Conservation (phyloP, 2,888 invertebrate genomes). For the Penaeus monodon region DNA sequence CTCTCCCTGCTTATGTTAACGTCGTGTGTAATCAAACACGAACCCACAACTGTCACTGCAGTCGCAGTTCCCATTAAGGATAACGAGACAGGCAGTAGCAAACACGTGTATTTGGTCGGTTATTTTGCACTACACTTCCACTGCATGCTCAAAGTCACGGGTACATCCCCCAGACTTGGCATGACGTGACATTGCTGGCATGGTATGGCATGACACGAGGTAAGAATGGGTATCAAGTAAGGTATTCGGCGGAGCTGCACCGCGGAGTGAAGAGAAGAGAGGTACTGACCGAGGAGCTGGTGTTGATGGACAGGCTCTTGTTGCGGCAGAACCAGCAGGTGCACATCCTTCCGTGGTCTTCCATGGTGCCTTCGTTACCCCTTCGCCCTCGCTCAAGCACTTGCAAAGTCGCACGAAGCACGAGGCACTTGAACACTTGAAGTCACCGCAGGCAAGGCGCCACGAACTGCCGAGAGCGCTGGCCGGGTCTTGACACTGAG, state of each 20-base stretch:
- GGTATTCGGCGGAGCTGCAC: neutral
- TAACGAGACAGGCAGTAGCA: too few species aligned
- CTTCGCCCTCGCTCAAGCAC: neutral
- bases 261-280: neutral
- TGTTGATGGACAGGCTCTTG: slow-evolving; percentile 56
- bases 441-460: neutral
- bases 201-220: neutral
- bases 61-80: too few species aligned
- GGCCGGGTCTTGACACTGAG: too few species aligned
- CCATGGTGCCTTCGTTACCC: slow-evolving; percentile 10
- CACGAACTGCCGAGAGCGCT: too few species aligned
- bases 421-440: neutral
- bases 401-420: neutral
- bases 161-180: too few species aligned
- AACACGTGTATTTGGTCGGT: too few species aligned
- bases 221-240: neutral
- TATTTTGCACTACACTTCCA: too few species aligned
- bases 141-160: too few species aligned
- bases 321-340: slow-evolving; percentile 64
- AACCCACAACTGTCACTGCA: too few species aligned
- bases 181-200: too few species aligned
- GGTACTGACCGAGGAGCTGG: slow-evolving; percentile 1
- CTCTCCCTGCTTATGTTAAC: too few species aligned
- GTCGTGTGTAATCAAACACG: too few species aligned
- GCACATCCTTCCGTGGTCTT: slow-evolving; percentile 59